phyloP scores from a whole-genome alignment of 2,113 vertebrate species.

The Hylia prasina region DNA sequence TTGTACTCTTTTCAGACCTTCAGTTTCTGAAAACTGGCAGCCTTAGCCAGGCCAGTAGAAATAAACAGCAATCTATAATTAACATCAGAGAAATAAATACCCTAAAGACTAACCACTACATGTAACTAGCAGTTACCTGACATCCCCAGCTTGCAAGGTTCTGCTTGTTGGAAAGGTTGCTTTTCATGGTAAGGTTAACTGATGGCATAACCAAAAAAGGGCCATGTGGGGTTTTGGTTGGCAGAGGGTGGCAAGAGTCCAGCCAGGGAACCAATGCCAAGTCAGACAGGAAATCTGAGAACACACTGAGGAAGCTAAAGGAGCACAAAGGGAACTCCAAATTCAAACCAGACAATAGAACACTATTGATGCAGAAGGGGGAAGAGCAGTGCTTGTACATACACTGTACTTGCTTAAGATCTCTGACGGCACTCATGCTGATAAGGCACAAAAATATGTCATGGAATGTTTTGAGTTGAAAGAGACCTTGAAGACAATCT shows the following conservation, averaged over 20 bases:
- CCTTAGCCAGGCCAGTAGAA: not conserved
- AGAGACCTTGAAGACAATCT: not conserved
- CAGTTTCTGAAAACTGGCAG: not conserved
- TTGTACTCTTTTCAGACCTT: not conserved
- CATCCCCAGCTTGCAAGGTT: rapidly evolving
- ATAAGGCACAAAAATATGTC: not conserved
- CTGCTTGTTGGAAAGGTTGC: not conserved
- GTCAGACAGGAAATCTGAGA: not conserved
- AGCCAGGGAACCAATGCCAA: not conserved
- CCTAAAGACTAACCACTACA: not conserved
- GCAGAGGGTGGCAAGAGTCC: not conserved
- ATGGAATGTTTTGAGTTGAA: not conserved
- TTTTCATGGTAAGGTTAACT: not conserved
- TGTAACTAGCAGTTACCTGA: not conserved
- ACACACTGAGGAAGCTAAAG: not conserved
- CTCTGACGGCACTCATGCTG: not conserved
- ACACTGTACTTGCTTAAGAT: not conserved
- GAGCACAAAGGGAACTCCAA: not conserved
- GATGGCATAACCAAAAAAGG: not conserved
- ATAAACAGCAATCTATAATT: not conserved
- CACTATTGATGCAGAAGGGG: not conserved
- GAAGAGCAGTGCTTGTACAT: not conserved
- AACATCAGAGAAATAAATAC: not conserved
- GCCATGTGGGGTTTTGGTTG: not conserved
- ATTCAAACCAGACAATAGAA: not conserved